Evolutionary conservation across 2,888 invertebrate genomes (phyloP).

Genomic region (Thalpophila matura): DNA sequence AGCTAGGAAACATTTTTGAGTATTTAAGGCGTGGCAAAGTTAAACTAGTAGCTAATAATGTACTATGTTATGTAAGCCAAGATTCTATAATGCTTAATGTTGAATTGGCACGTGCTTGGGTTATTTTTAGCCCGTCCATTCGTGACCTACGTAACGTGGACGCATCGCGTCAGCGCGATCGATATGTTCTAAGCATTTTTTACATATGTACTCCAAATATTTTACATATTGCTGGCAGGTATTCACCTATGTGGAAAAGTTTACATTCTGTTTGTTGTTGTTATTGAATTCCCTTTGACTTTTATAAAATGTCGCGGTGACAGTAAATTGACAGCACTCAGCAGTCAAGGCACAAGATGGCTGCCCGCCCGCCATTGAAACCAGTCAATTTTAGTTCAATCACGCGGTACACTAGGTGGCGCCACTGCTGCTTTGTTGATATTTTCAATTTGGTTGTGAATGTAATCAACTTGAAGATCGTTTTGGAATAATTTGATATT

Average conservation of each 20-base stretch:
- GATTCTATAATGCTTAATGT: conserved; percentile 37
- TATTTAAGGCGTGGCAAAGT: conserved; percentile 3
- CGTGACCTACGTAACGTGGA: conserved; percentile 65
- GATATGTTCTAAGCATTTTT: conserved; percentile 67
- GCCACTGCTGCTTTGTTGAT: conserved; percentile 76
- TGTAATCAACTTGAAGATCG: conserved; percentile 2
- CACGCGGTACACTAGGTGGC: conserved; percentile 83
- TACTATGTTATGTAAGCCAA: conserved; percentile 56
- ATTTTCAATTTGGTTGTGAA: conserved; percentile 37
- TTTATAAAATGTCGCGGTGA: conserved; percentile 85
- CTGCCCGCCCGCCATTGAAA: conserved; percentile 65
- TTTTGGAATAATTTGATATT: neutral
- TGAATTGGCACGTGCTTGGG: conserved; percentile 81
- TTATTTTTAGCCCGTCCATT: conserved; percentile 84
- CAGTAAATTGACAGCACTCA: conserved; percentile 87
- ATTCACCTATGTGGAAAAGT: conserved; percentile 29
- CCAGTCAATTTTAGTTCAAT: conserved; percentile 65
- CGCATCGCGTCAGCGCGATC: conserved; percentile 69
- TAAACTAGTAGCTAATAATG: conserved; percentile 3
- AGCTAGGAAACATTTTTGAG: conserved; percentile 16
- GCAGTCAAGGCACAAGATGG: conserved; percentile 84
- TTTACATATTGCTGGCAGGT: conserved; percentile 14
- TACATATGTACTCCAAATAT: conserved; percentile 20
- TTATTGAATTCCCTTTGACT: conserved; percentile 83
- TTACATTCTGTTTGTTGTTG: conserved; percentile 82